Percentiles rank a stretch among this genome's conserved stretches.
Conservation (phyloP, 1,140 invertebrate species). For the Apis dorsata region DNA sequence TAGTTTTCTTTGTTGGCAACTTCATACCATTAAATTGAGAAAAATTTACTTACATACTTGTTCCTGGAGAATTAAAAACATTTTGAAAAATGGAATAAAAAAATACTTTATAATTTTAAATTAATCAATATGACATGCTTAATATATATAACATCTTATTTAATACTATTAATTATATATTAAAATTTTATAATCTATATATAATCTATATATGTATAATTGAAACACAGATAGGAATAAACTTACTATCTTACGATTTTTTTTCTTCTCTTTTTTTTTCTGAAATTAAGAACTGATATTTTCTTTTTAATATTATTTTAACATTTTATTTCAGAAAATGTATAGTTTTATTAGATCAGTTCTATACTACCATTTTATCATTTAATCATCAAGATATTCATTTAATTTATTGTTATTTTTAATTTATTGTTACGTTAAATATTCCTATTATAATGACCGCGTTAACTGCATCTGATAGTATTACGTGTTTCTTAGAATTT, state of each 20-base stretch:
- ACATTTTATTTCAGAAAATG: not conserved
- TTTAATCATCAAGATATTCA: not conserved
- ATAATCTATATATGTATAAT: not conserved
- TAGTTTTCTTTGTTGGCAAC: not conserved
- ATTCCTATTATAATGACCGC: slow-evolving; percentile 8
- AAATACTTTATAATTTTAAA: not conserved
- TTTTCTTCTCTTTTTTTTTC: not conserved
- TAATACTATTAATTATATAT: not conserved
- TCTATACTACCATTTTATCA: not conserved
- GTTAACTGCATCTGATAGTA: not conserved
- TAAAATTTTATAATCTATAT: no score
- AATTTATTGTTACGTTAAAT: not conserved
- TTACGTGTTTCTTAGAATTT: not conserved
- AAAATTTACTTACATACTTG: slow-evolving; percentile 8
- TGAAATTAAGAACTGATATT: not conserved
- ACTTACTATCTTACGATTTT: not conserved
- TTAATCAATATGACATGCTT: not conserved
- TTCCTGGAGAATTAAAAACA: slow-evolving; percentile 35
- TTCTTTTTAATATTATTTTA: not conserved
- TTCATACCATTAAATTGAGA: not conserved
- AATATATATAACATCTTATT: no score
- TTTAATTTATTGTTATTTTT: not conserved
- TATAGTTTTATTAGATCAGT: not conserved
- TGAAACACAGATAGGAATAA: not conserved
- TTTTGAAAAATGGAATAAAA: not conserved